phyloP scores from a whole-genome alignment of 2,888 invertebrate species.

The Auanema freiburgensis region DNA sequence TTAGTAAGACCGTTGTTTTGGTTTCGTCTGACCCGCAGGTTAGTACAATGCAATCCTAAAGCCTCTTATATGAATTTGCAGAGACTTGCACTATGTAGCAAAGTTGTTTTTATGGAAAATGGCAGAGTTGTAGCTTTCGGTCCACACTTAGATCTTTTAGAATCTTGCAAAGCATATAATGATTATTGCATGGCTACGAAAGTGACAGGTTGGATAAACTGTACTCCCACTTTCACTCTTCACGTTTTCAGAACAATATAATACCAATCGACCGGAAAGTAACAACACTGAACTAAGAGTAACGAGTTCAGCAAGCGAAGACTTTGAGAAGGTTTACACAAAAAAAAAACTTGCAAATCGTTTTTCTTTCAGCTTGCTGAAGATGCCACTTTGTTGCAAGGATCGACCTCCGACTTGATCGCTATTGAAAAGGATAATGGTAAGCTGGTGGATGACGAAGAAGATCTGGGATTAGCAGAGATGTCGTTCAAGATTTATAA shows the following conservation, averaged over 20 bases:
- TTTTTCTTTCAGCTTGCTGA: not conserved
- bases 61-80: constrained; percentile 57
- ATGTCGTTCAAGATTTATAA: constrained; percentile 52
- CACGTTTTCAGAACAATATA: constrained; percentile 5
- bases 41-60: not conserved
- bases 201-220: not conserved
- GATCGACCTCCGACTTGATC: constrained; percentile 7
- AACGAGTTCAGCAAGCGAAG: not conserved
- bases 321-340: not conserved
- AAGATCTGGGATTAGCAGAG: constrained; percentile 54
- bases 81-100: constrained; percentile 71
- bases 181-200: constrained; percentile 22
- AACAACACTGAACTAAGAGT: not conserved
- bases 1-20: constrained; percentile 65
- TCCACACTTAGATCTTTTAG: constrained; percentile 69
- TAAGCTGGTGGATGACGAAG: constrained; percentile 65
- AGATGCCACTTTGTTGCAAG: constrained; percentile 2
- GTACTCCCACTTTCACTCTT: not conserved
- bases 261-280: not conserved
- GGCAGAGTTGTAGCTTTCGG: constrained; percentile 71
- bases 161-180: constrained; percentile 27
- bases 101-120: constrained; percentile 71
- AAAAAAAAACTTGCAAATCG: not conserved
- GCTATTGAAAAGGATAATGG: constrained; percentile 33
- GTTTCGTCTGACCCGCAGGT: constrained; percentile 66